A percentile compares a stretch with the other conserved stretches of the same genome.
Evolutionary conservation across 2,113 vertebrate species (phyloP).

Genomic region (Pleuronectes platessa): DNA sequence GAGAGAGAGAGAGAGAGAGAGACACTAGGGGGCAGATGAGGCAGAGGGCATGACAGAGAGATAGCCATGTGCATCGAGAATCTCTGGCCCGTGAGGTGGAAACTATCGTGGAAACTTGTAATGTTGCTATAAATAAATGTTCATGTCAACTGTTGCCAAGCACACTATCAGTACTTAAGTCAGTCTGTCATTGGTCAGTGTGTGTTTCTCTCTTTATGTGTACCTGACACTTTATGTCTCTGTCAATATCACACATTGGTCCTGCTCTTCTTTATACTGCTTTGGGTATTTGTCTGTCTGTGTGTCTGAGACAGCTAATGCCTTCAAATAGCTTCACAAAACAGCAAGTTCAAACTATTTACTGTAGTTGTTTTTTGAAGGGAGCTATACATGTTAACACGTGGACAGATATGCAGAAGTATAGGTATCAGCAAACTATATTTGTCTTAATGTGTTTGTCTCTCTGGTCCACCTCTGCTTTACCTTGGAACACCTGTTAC

Average conservation of each 20-base stretch:
- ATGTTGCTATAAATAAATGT: slow-evolving; percentile 76
- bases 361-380: background rate
- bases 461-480: slow-evolving; percentile 32
- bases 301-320: background rate
- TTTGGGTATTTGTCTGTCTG: background rate
- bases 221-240: background rate
- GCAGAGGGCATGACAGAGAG: background rate
- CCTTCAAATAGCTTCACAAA: slow-evolving; percentile 3
- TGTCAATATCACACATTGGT: slow-evolving; percentile 5
- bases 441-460: background rate
- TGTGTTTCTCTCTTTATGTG: background rate
- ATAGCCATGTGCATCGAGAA: slow-evolving; percentile 54
- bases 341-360: background rate
- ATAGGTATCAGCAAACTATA: background rate
- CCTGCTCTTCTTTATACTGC: background rate
- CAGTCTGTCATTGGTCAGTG: slow-evolving; percentile 1
- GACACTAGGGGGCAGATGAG: too few relatives aligned
- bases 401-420: background rate
- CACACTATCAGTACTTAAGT: slow-evolving; percentile 26
- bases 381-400: background rate
- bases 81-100: slow-evolving; percentile 68
- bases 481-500: slow-evolving; percentile 67
- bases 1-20: too few relatives aligned
- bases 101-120: slow-evolving; percentile 73
- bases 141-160: slow-evolving; percentile 62